Base-by-base conservation (phyloP, 2,797 vertebrate genomes). In the Glossophaga mutica region DNA sequence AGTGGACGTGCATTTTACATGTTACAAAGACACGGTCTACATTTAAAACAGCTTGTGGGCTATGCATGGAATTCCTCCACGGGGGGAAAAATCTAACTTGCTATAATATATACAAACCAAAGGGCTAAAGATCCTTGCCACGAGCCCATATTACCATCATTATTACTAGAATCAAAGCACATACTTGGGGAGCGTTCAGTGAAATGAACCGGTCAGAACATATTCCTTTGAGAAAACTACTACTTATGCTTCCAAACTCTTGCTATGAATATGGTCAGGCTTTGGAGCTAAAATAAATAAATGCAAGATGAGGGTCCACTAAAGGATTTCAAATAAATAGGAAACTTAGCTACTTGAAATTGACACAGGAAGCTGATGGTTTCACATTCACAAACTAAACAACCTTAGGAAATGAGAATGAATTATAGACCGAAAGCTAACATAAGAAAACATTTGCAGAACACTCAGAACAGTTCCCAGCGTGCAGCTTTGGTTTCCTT, bases 291-390 rank as follows among this genome's bases (percentile, higher is more conserved):
- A 95, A 91, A 81, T 88, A 90, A 96, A 97, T 87, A 95, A 94
- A 96, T 44, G 90, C 34, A 74, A 88, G 59, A 65, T 77, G 78
- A 96, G 84, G 57, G 42, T 39, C 76, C 67, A 87, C 84, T 81
- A 95, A 87, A 91, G 42, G 65, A 96, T 94, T 84, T 96, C 55
- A 96, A 92, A 93, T 90, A 97, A 96, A 94, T 90, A 87, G 46
- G 87, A 68, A 96, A 90, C 85, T 32, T 32, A 78, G 94, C 92
- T 93, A 78, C 84, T 96, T 87, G 50, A 92, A 85, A 52, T 55
- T 90, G 83, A 95, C 90, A 91, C 84, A 89, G 92, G 97, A 97
- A 95, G 90, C 89, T 34, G 77, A 85, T 15, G 22, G 85, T 78
- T 96, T 94, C 90, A 77, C 52, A 85, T 91, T 87, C 84, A 59